Evolutionary conservation across 1,140 invertebrate species (phyloP), one percentile per base, ranked within the genome.

Genomic region (Neodiprion pinetum): DNA sequence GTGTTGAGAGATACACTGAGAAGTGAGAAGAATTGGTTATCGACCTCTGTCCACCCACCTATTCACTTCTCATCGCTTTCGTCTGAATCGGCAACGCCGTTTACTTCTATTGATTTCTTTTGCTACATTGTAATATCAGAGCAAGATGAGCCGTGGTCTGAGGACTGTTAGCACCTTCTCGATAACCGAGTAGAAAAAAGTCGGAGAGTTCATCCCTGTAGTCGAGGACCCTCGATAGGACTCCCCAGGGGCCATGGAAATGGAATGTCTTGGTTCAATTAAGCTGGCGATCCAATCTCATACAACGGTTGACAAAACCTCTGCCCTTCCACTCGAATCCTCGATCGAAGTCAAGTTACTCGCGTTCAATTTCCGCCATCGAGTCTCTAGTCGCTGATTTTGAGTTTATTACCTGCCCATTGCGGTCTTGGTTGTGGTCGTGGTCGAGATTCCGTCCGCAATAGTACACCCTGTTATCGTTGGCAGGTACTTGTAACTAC

Each of bases 321-420:
- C 48, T 48, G 21, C 11, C 53, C 1, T 12, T 50, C 49, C 68
- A 71, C 48, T n/a, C 21, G 53, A 73, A 79, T 77, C 78, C 75
- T 72, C 75, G 74, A 81, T 79, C 78, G 75, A 77, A 76, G 76
- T 78, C 78, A 81, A 82, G 77, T 78, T 75, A 76, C 74, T 77
- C 67, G 78, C 75, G 73, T 79, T 79, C 78, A 80, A 81, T 82
- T 82, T 81, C 81, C 79, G 78, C 50, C 74, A 77, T 69, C 11
- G n/a, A 69, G 61, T 74, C 77, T 77, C 70, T 76, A 72, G 66
- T 67, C 72, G 75, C 73, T 77, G 72, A 76, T 80, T 79, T 78
- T 76, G 72, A 76, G 75, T 80, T 82, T 81, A 81, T 76, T 73
- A 67, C 80, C 78, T 78, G 75, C 68, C 71, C 75, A 73, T 70